Conservation (phyloP, 2,113 vertebrate species). For the Oenanthe melanoleuca region DNA sequence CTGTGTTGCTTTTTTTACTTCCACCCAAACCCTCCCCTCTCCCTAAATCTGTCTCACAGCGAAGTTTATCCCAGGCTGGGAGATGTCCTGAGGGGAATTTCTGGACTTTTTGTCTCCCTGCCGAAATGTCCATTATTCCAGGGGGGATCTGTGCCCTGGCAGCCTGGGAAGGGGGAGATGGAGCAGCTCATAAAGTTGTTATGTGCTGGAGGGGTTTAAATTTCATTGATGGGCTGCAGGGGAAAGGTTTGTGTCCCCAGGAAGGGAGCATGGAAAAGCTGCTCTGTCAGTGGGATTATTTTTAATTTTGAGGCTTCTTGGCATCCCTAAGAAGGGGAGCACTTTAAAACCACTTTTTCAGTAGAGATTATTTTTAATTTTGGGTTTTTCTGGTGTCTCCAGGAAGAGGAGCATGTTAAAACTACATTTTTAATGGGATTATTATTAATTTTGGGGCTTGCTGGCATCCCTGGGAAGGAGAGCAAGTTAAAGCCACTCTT, state of each 20-base stretch:
- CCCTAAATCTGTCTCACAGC: not conserved
- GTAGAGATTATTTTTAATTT: not conserved
- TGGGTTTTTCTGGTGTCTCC: accelerated
- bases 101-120: conserved; percentile 19
- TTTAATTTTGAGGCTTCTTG: not conserved
- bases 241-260: not conserved
- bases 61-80: not conserved
- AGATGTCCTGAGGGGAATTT: not conserved
- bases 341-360: accelerated
- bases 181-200: not conserved
- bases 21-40: not conserved
- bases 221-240: not conserved
- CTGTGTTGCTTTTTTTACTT: not conserved
- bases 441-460: not conserved
- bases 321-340: accelerated
- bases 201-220: not conserved
- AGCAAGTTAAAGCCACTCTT: accelerated
- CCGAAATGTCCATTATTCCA: not conserved
- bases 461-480: accelerated
- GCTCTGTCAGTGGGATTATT: not conserved
- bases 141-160: not conserved
- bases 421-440: not conserved
- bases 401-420: accelerated
- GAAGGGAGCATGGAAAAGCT: not conserved
- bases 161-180: not conserved